Evolutionary conservation across 2,797 vertebrate genomes (phyloP), one percentile per base, ranked within the genome.

Genomic region (Micropoecilia bifurca): DNA sequence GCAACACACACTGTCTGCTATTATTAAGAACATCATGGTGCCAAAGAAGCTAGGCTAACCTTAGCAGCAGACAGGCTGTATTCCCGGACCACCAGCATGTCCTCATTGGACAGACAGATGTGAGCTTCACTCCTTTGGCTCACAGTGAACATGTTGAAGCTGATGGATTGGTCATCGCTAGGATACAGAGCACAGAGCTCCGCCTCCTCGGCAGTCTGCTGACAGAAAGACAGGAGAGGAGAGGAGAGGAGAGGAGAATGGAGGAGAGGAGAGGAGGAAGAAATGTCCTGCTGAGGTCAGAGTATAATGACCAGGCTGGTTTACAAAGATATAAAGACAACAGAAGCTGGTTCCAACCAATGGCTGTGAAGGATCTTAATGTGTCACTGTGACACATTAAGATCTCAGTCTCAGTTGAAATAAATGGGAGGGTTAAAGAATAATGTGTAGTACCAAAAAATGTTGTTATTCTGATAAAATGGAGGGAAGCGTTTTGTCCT

Each of bases 1-100:
- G 39, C 36, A 68, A 41, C 4, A 10, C 20, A 9, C 1, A 68
- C 18, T 10, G 22, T 68, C 3, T 39, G 22, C 8, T 22, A 39
- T 41, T 68, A 30, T 36, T 39, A 41, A 68, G 3, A 41, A 39
- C 1, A 1, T 39, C 18, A 41, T 68, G 7, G 63, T 5, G 1
- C 9, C 39, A 39, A 22, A 22, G 36, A 69, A 43, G 22, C 12
- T 14, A 69, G 12, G 66, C 66, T n/a, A 45, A 99, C 99, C 97
- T 99, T 97, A 68, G 96, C 96, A 18, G 97, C 97, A 92, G 98
- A 96, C 92, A 99, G 95, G 55, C 97, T 93, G 72, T 98, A 99
- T 82, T 98, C 97, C 91, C 97, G 97, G 79, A 99, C 95, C 84
- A 97, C 95, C 83, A 99, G 91, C 85, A 96, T 96, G 91, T 99